These are phyloP conservation scores for Bombyx mori DNA, from an alignment of 1,140 invertebrate genomes.

Conservation along the genomic window DNA sequence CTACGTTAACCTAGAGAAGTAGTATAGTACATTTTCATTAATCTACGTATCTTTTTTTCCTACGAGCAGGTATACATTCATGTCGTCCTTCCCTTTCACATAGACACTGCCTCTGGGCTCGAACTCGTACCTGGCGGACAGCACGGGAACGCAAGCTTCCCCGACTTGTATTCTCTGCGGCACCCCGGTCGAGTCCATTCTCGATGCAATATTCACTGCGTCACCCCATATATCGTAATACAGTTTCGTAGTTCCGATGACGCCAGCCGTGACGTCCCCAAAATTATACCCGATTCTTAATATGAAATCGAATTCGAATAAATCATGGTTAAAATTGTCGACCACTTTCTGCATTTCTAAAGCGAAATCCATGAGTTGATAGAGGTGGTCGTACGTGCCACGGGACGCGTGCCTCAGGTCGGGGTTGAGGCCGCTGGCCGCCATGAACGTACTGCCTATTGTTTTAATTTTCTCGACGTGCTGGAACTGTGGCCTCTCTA, in stretches of 20 bases:
- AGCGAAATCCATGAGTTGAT: constrained; percentile 90
- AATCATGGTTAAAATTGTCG: constrained; percentile 89
- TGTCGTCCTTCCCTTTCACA: constrained; percentile 96
- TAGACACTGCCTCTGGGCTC: constrained; percentile 89
- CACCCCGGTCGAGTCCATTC: constrained; percentile 95
- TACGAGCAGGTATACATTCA: constrained; percentile 87
- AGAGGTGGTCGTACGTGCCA: constrained; percentile 84
- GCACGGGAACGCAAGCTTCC: constrained; percentile 77
- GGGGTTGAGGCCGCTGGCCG: constrained; percentile 93
- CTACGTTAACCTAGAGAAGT: constrained; percentile 47
- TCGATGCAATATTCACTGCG: constrained; percentile 95
- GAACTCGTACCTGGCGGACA: constrained; percentile 82
- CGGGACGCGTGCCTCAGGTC: constrained; percentile 74
- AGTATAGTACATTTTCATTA: constrained; percentile 18
- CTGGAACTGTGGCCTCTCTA: constrained; percentile 85
- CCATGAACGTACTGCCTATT: constrained; percentile 98
- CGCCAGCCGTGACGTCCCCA: constrained; percentile 95
- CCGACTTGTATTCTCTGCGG: constrained; percentile 89
- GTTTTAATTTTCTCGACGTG: constrained; percentile 98
- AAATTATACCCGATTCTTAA: constrained; percentile 87
- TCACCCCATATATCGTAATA: constrained; percentile 99
- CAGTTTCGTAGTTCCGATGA: constrained; percentile 95
- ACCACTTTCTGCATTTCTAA: constrained; percentile 89
- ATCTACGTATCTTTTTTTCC: constrained; percentile 64
- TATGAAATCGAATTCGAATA: constrained; percentile 92